Evolutionary conservation across 1,140 invertebrate genomes (phyloP).

Genomic region (Tribolium madens): DNA sequence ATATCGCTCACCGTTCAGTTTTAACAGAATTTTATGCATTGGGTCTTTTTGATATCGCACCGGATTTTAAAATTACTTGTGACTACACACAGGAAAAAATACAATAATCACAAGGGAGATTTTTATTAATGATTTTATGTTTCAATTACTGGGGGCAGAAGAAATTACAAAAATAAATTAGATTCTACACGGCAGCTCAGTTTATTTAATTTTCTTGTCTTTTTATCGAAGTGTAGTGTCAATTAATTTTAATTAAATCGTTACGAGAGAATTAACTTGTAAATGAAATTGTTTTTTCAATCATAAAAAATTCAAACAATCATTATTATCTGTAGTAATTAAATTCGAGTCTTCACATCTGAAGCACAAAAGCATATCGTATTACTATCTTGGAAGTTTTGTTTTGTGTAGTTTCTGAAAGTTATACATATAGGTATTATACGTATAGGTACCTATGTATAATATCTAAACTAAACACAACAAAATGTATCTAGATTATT

Average conservation of each 20-base stretch:
- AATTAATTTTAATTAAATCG: neutral
- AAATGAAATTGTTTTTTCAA: neutral
- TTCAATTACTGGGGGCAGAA: neutral
- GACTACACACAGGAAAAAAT: slow-evolving; percentile 1
- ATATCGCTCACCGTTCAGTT: slow-evolving; percentile 40
- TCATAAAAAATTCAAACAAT: too few relatives aligned
- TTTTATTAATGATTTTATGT: too few relatives aligned
- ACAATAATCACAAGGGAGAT: neutral
- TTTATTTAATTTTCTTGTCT: neutral
- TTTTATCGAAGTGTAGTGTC: neutral
- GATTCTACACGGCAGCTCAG: neutral
- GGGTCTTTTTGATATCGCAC: slow-evolving; percentile 29
- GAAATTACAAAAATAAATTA: neutral
- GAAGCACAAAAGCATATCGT: too few relatives aligned
- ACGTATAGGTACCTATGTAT: too few relatives aligned
- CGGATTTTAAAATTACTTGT: slow-evolving; percentile 30
- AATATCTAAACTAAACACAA: slow-evolving; percentile 16
- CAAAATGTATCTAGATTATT: neutral
- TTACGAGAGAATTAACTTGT: neutral
- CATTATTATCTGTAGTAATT: neutral
- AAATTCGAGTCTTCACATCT: neutral
- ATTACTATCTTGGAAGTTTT: neutral
- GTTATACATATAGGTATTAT: too few relatives aligned
- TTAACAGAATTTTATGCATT: slow-evolving; percentile 42
- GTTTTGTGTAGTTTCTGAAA: slow-evolving; percentile 6